These are phyloP conservation scores for Hylia prasina DNA, from an alignment of 2,113 vertebrate species.

Conservation along the genomic window DNA sequence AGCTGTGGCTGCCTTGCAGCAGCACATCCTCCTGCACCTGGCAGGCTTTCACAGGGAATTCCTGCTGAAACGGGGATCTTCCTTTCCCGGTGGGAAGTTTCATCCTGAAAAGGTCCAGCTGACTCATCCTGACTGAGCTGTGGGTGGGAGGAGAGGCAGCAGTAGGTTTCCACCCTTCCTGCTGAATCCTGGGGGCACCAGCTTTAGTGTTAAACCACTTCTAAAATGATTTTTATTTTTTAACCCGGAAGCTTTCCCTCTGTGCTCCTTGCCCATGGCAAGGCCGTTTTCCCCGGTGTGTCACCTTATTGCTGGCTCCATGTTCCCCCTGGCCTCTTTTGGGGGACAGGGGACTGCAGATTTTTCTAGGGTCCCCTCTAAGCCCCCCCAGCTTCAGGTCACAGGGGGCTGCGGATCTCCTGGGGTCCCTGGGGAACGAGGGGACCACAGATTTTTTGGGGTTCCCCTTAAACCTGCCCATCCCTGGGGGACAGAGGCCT, in stretches of 20 bases:
- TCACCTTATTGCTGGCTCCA: background rate
- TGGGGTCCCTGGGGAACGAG: no score
- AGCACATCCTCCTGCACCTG: background rate
- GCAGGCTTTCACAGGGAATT: rapidly evolving
- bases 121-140: background rate
- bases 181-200: background rate
- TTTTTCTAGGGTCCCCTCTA: no score
- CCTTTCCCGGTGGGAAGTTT: background rate
- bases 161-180: background rate
- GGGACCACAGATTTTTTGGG: background rate
- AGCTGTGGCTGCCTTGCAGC: rapidly evolving
- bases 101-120: rapidly evolving
- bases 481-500: background rate
- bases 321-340: background rate
- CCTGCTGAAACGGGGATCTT: rapidly evolving
- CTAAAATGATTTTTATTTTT: rapidly evolving
- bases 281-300: rapidly evolving
- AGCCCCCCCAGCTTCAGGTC: background rate
- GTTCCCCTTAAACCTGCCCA: background rate
- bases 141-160: background rate
- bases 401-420: background rate
- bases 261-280: rapidly evolving
- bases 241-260: background rate
- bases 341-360: background rate
- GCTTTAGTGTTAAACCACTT: rapidly evolving